A percentile compares a stretch with the other conserved stretches of the same genome.
phyloP scores from a whole-genome alignment of 2,888 invertebrate species.

The Digitonthophagus gazella region DNA sequence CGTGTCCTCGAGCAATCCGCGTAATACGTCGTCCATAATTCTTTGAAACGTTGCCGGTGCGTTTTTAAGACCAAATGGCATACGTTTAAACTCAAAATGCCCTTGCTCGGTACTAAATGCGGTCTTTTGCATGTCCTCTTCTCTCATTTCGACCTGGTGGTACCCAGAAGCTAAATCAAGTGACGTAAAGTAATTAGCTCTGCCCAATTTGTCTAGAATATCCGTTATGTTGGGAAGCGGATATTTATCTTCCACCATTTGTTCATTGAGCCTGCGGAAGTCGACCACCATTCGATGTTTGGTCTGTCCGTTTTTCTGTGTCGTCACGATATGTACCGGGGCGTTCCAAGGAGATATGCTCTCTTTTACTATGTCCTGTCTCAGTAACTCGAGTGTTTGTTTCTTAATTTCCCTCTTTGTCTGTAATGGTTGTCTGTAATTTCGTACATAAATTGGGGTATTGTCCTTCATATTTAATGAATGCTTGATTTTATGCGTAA shows the following conservation, averaged over 20 bases:
- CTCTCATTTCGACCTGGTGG: neutral
- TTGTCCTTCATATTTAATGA: constrained; percentile 14
- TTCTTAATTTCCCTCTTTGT: constrained; percentile 19
- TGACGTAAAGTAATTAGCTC: constrained; percentile 36
- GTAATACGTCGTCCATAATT: constrained; percentile 33
- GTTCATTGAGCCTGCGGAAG: constrained; percentile 36
- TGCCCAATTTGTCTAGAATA: constrained; percentile 37
- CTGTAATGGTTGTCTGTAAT: constrained; percentile 16
- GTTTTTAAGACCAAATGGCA: constrained; percentile 14
- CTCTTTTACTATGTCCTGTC: neutral
- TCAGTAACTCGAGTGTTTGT: neutral
- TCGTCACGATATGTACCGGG: too few relatives aligned
- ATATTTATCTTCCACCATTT: constrained; percentile 39
- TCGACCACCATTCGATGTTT: too few relatives aligned
- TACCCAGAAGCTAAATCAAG: constrained; percentile 38
- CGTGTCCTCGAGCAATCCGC: constrained; percentile 30
- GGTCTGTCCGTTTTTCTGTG: too few relatives aligned
- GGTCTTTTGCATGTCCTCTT: neutral
- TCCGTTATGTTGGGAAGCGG: constrained; percentile 32
- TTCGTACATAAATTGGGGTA: constrained; percentile 2
- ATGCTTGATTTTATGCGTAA: constrained; percentile 18
- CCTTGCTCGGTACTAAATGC: constrained; percentile 4
- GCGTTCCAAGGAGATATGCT: too few relatives aligned
- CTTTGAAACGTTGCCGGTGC: constrained; percentile 36
- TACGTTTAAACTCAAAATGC: constrained; percentile 10